Base-by-base conservation (phyloP, 2,113 vertebrate genomes). In the Pseudois nayaur region DNA sequence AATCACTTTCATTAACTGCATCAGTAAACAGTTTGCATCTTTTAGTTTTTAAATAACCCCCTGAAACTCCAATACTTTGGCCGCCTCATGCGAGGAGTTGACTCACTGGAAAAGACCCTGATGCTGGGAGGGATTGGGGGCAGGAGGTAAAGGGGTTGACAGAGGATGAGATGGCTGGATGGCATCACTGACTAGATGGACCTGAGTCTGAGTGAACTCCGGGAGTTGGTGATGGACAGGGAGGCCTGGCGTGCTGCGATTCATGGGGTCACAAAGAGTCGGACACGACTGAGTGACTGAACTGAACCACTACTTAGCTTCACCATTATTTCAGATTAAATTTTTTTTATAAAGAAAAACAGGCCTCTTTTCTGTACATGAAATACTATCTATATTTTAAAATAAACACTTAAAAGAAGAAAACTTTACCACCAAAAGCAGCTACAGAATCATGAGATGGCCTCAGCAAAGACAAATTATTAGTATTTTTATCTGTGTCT, bases 381-480 rank as follows among this genome's bases (percentile, higher is more conserved):
- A 97, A 96, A 71, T 71, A 64, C 59, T 87, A 82, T 43, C 93
- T 93, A 85, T 0, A 95, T 64, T 97, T 95, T 59, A 97, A 97
- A 96, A 96, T 78, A 89, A 98, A 94, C 60, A 96, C 12, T 85
- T 76, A 83, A 71, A 95, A 27, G 52, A 94, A 78, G 87, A 45
- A 97, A 98, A 89, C 33, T 25, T 29, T 76, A 45, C 45, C 45
- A 95, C 12, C 78, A 94, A 92, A 96, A 97, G 15, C 31, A 96
- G 96, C 67, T 89, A 94, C 31, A 95, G 95, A 97, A 43, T 93
- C 43, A 36, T 15, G 8, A 96, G 36, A 19, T 97, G 76, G 71
- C 95, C 90, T 94, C 96, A 93, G 98, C 54, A 92, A 98, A 98
- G 98, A 99, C 96, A 98, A 99, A 99, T 98, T 94, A 98, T 82